These are phyloP conservation scores for Drosophila grimshawi DNA, from an alignment of 1,140 invertebrate species.

Conservation along the genomic window DNA sequence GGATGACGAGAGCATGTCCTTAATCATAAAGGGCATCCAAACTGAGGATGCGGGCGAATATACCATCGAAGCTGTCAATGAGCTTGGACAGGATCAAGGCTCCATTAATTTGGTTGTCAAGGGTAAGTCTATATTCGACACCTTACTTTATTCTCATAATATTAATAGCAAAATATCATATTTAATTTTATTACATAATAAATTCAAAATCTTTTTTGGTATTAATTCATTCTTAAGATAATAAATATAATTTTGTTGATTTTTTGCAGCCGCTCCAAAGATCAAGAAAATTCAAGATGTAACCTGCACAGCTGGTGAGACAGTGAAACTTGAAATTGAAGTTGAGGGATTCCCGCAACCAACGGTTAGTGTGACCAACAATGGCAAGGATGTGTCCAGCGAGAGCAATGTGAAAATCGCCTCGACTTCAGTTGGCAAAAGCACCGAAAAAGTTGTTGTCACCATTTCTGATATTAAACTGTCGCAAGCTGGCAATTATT, in stretches of 20 bases:
- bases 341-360: conserved; percentile 94
- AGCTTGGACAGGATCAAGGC: conserved; percentile 92
- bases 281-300: conserved; percentile 92
- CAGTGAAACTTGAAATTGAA: conserved; percentile 90
- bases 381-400: conserved; percentile 90
- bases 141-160: too few species aligned
- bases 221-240: background rate
- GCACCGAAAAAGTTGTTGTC: conserved; percentile 87
- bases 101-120: conserved; percentile 91
- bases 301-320: conserved; percentile 88
- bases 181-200: too few species aligned
- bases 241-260: conserved; percentile 15
- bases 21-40: conserved; percentile 95
- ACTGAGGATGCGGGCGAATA: conserved; percentile 94
- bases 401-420: conserved; percentile 89
- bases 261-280: conserved; percentile 89
- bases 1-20: conserved; percentile 95
- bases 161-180: too few species aligned
- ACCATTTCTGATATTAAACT: conserved; percentile 92
- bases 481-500: conserved; percentile 96
- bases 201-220: background rate
- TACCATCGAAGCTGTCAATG: conserved; percentile 93
- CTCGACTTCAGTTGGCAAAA: conserved; percentile 86
- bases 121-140: conserved; percentile 79
- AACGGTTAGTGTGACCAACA: conserved; percentile 93